Percentiles rank a stretch among this genome's conserved stretches.
Conservation (phyloP, 2,888 invertebrate genomes). For the Caenorhabditis plicata region DNA sequence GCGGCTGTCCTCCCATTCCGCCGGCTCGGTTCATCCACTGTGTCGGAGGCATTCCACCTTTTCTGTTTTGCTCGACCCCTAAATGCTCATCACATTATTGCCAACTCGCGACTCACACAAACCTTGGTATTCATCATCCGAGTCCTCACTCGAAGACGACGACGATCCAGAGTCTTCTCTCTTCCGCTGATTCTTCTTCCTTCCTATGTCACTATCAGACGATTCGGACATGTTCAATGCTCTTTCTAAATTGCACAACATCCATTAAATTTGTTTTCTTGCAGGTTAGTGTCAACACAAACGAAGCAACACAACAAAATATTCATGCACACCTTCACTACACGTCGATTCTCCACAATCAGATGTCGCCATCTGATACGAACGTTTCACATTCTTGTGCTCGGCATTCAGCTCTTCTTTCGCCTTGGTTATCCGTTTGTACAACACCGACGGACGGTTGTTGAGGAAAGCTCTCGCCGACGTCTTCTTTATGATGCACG, state of each 20-base stretch:
- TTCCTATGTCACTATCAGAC: conserved; percentile 17
- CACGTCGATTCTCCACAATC: neutral
- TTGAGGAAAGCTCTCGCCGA: conserved; percentile 1
- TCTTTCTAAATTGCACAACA: no score
- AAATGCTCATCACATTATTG: neutral
- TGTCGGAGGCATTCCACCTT: conserved; percentile 3
- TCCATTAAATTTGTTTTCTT: no score
- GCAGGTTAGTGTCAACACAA: no score
- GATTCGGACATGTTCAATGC: conserved; percentile 29
- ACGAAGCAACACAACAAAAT: neutral
- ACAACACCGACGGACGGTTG: conserved; percentile 3
- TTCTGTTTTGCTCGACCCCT: neutral
- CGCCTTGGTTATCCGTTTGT: neutral
- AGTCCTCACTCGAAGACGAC: conserved; percentile 17
- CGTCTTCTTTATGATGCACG: conserved; percentile 3
- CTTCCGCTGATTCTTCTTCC: conserved; percentile 3
- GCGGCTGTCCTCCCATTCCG: conserved; percentile 31
- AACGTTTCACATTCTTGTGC: neutral
- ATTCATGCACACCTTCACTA: neutral
- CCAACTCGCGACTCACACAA: no score
- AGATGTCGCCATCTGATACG: no score
- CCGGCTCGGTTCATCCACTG: conserved; percentile 6
- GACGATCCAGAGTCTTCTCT: conserved; percentile 19
- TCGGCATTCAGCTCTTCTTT: neutral
- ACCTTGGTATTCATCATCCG: conserved; percentile 25